phyloP scores from a whole-genome alignment of 2,113 vertebrate genomes.

The Madoqua kirkii region DNA sequence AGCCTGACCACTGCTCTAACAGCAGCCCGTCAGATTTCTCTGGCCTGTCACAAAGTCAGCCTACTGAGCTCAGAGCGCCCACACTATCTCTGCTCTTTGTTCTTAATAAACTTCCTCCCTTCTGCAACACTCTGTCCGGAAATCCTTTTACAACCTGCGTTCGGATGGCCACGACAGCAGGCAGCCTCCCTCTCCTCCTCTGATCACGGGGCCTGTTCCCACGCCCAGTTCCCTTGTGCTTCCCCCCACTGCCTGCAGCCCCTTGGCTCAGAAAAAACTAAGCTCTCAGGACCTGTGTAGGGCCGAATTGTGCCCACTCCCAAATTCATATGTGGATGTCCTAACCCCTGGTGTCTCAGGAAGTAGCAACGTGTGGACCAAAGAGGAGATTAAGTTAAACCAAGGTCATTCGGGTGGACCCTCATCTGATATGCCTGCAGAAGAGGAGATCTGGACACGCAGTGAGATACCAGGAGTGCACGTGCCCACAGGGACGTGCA shows the following conservation, averaged over 20 bases:
- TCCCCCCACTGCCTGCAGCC: neutral
- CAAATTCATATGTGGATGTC: neutral
- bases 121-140: neutral
- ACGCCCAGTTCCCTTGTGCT: neutral
- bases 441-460: neutral
- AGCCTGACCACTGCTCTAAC: rapidly evolving
- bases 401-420: neutral
- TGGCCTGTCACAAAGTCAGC: neutral
- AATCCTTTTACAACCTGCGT: neutral
- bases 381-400: neutral
- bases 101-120: neutral
- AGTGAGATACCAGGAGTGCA: neutral
- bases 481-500: too few species aligned
- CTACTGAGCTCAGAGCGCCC: neutral
- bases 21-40: neutral
- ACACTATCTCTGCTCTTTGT: neutral
- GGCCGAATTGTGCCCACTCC: neutral
- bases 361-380: neutral
- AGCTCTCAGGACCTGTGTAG: neutral
- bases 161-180: neutral
- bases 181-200: neutral
- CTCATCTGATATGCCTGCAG: too few species aligned
- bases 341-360: neutral
- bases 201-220: neutral
- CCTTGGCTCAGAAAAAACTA: neutral